phyloP scores from a whole-genome alignment of 2,113 vertebrate species.

The Elachura formosa region DNA sequence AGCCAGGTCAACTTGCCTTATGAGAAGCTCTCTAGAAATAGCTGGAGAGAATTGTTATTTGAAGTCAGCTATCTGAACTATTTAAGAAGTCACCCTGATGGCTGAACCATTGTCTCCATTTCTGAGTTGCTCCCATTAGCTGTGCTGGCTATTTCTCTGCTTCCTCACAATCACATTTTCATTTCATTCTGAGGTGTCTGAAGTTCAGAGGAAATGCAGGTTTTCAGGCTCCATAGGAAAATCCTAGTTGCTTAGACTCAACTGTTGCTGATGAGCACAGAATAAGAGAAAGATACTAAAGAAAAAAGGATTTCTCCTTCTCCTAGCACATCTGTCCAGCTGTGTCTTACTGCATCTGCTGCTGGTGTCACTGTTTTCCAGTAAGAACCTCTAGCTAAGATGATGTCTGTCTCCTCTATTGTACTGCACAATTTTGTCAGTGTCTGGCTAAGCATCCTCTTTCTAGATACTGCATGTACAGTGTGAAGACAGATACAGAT shows the following conservation, averaged over 20 bases:
- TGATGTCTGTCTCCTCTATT: not conserved
- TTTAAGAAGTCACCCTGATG: constrained; percentile 1
- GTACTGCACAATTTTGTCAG: not conserved
- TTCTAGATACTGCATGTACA: not conserved
- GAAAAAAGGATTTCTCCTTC: not conserved
- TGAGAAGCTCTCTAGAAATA: not conserved
- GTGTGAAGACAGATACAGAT: not conserved
- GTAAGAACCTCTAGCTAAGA: not conserved
- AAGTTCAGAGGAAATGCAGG: not conserved
- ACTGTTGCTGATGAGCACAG: not conserved
- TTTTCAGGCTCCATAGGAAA: not conserved
- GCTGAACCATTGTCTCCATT: not conserved
- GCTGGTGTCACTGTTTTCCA: not conserved
- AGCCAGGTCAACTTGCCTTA: not conserved
- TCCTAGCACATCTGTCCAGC: not conserved
- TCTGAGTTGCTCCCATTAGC: not conserved
- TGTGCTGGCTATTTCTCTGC: not conserved
- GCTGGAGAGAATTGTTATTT: constrained; percentile 5
- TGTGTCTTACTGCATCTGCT: not conserved
- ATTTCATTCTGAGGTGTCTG: not conserved
- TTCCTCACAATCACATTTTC: not conserved
- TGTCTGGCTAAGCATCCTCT: not conserved
- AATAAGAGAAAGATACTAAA: not conserved
- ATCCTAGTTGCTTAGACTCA: not conserved
- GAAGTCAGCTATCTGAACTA: not conserved